Percentiles rank a stretch among this genome's conserved stretches.
Conservation (phyloP, 2,888 invertebrate species). For the Chrysomela aeneicollis region DNA sequence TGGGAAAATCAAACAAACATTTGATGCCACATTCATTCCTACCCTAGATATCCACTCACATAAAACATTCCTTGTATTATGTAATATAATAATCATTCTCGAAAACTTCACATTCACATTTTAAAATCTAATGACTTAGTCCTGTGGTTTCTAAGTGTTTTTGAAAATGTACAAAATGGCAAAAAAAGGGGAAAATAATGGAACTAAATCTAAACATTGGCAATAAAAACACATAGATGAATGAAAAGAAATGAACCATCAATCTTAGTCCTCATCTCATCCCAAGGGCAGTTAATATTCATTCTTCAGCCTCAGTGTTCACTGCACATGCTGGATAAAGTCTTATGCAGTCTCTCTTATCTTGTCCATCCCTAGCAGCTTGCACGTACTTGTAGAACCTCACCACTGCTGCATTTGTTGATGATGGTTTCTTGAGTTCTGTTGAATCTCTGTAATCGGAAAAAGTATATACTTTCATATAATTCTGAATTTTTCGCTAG, state of each 20-base stretch:
- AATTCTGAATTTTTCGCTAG: too few species aligned
- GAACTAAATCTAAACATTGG: background rate
- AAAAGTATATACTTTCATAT: background rate
- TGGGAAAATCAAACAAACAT: too few species aligned
- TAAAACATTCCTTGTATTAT: background rate
- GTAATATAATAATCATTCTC: too few species aligned
- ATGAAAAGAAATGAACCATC: too few species aligned
- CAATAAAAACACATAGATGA: too few species aligned
- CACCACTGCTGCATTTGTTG: slow-evolving; percentile 74
- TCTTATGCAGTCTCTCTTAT: slow-evolving; percentile 75
- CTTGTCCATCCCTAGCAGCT: slow-evolving; percentile 85
- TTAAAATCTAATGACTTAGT: background rate
- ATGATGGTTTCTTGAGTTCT: slow-evolving; percentile 74
- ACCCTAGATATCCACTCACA: background rate
- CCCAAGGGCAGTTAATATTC: too few species aligned
- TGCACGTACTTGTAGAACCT: slow-evolving; percentile 81
- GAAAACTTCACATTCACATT: background rate
- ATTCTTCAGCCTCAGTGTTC: slow-evolving; percentile 65
- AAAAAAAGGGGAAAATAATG: background rate
- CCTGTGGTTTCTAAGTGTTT: background rate
- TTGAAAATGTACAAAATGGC: background rate
- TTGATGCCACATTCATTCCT: too few species aligned
- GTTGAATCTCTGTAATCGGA: slow-evolving; percentile 71
- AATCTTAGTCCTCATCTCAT: too few species aligned
- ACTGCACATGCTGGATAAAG: slow-evolving; percentile 75